Conservation (phyloP, 2,797 vertebrate species). For the Cyclopterus lumpus region DNA sequence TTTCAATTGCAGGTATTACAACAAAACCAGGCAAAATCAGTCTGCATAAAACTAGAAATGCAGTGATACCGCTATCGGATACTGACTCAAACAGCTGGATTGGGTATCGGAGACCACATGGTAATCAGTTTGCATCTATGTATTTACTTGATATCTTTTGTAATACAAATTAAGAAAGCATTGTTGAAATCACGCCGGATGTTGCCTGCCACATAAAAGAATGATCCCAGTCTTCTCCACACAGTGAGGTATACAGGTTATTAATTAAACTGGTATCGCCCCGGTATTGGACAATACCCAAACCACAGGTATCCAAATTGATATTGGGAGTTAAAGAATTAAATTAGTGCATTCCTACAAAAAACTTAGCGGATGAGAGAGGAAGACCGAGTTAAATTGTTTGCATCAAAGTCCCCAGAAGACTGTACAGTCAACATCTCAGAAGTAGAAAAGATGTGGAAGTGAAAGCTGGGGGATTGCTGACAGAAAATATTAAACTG, state of each 20-base stretch:
- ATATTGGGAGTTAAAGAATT: background rate
- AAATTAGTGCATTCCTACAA: background rate
- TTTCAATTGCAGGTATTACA: constrained; percentile 44
- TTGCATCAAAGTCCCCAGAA: constrained; percentile 46
- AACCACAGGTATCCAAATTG: background rate
- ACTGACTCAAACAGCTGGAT: background rate
- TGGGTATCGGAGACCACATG: background rate
- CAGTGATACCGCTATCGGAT: background rate
- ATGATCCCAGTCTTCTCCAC: background rate
- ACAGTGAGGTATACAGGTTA: background rate
- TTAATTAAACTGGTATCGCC: background rate
- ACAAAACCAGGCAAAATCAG: constrained; percentile 24
- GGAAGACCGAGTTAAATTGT: constrained; percentile 40
- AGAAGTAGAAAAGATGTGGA: constrained; percentile 36
- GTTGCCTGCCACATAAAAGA: background rate
- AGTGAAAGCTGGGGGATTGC: constrained; percentile 26
- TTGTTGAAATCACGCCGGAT: background rate
- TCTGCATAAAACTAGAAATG: constrained; percentile 15
- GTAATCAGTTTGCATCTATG: background rate
- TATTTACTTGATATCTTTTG: background rate
- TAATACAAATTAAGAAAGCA: background rate
- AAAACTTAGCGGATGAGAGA: constrained; percentile 24
- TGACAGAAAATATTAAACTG: constrained; percentile 46
- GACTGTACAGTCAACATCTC: constrained; percentile 33
- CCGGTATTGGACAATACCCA: background rate